These are phyloP conservation scores for Catharus minimus DNA, from an alignment of 2,113 vertebrate species.

Conservation along the genomic window DNA sequence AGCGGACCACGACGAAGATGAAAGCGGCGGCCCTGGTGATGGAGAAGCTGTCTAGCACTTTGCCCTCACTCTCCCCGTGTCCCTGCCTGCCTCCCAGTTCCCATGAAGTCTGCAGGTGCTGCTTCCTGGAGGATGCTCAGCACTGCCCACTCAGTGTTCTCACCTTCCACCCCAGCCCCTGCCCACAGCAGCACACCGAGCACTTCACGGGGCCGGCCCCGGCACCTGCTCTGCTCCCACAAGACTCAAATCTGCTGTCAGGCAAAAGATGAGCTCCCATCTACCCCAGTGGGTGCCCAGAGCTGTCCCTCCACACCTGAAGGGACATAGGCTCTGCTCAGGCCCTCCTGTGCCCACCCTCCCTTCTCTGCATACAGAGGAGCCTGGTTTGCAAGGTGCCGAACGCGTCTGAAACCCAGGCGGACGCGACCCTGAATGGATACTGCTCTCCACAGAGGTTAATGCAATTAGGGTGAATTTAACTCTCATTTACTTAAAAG, in stretches of 20 bases:
- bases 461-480: conserved; percentile 62
- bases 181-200: rapidly evolving
- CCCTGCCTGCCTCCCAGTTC: neutral
- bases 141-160: rapidly evolving
- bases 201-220: rapidly evolving
- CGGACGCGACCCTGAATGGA: neutral
- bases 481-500: conserved; percentile 69
- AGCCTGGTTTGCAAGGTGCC: neutral
- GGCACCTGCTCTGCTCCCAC: rapidly evolving
- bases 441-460: neutral
- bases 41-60: conserved; percentile 6
- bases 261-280: neutral
- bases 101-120: neutral
- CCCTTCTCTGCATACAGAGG: neutral
- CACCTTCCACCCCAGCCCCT: no score
- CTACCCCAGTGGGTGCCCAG: neutral
- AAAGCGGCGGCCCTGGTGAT: conserved; percentile 25
- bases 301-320: neutral
- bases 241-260: neutral
- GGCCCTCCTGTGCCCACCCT: neutral
- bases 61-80: neutral
- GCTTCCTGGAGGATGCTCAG: neutral
- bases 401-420: rapidly evolving
- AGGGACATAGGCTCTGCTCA: rapidly evolving
- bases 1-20: conserved; percentile 30